These are phyloP conservation scores for Geodia barretti DNA, from an alignment of 37 sponge, comb jelly and placozoan genomes.

Conservation along the genomic window DNA sequence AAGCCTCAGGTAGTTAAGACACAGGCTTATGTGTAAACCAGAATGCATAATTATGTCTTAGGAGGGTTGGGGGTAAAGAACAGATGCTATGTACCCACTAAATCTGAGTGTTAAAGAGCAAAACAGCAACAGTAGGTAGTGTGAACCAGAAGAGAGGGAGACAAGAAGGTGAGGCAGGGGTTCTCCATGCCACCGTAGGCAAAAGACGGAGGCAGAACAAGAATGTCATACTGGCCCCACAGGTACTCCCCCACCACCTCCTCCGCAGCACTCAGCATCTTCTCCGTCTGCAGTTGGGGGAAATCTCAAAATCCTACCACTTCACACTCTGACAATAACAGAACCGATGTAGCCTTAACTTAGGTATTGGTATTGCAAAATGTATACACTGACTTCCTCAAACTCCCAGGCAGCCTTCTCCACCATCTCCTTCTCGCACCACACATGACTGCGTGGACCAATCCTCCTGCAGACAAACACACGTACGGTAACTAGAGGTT, in stretches of 20 bases:
- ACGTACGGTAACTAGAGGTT: not conserved
- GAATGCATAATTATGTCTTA: no score
- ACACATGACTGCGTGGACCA: conserved; percentile 78
- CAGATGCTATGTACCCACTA: no score
- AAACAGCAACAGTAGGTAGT: no score
- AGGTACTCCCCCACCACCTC: conserved; percentile 81
- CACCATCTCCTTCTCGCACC: conserved; percentile 86
- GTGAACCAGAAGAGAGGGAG: conserved; percentile 91
- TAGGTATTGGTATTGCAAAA: not conserved
- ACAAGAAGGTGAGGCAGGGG: conserved; percentile 89
- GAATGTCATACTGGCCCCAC: conserved; percentile 91
- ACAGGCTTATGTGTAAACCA: no score
- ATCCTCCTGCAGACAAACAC: conserved; percentile 49
- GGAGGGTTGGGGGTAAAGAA: no score
- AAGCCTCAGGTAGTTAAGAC: no score
- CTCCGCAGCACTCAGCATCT: conserved; percentile 83
- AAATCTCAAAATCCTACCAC: not conserved
- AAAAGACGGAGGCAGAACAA: conserved; percentile 93
- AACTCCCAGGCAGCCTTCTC: conserved; percentile 84
- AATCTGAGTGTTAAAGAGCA: no score
- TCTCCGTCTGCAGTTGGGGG: conserved; percentile 59
- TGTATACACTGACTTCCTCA: conserved; percentile 50
- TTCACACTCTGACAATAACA: not conserved
- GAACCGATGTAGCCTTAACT: not conserved
- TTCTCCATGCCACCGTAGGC: conserved; percentile 99